Base-by-base conservation (phyloP, 2,888 invertebrate species). In the Epirrita christyi region DNA sequence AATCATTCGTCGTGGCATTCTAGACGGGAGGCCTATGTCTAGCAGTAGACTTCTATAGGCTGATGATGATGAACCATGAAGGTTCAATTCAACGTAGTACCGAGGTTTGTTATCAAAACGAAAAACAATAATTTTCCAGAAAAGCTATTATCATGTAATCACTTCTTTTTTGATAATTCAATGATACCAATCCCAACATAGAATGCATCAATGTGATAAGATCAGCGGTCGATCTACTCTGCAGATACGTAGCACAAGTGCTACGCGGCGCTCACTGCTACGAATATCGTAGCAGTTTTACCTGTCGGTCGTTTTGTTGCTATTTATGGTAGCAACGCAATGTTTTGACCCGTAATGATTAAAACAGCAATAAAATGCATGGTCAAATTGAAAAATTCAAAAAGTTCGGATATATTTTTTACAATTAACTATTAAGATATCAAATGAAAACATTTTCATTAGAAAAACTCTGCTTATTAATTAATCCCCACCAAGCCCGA, bases 201-300 rank as follows among this genome's bases (percentile, higher is more conserved):
- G 34, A 29, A 29, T 29, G 11, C 13, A 43, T 28, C 2, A 47
- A 13, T 43, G 43, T 32, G 11, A 13, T 28, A 38, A 52, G 51
- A 46, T 13, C 44, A 56, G 38, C 48, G 49, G 52, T 58, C 61
- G 62, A 73, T 75, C 45, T 36, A 28, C 50, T 40, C 73, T 4
- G 32, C 32, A 7, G 21, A 21, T 32, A 32, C 86, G 88, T 87
- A 88, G 87, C 84, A 71, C 56, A 43, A 46, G 61, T 72, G 85
- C 86, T 86, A 85, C 85, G 83, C 50, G 14, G 48, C 37, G 62
- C 59, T 49, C 58, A 34, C 59, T 65, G 84, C 88, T 89, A 88
- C 88, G 88, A 74, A 47, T 43, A 15, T 67, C 85, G 87, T 88
- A 88, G 88, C 82, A 71, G 57, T 45, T 53, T 47, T 29, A 46